These are phyloP conservation scores for Sinocyclocheilus anophthalmus DNA, from an alignment of 2,113 vertebrate species.

Conservation along the genomic window DNA sequence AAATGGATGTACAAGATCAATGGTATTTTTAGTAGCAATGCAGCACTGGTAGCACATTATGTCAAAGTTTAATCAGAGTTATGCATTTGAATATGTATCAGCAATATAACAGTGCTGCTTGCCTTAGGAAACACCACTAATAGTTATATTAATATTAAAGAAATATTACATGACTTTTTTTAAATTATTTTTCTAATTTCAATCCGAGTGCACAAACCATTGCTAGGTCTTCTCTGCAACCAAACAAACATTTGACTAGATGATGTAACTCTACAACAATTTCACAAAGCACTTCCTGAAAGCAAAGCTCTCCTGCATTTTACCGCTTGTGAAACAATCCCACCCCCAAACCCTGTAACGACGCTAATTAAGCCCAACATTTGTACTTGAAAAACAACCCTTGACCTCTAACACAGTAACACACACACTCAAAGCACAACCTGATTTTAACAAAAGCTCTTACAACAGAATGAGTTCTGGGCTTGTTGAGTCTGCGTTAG, in stretches of 20 bases:
- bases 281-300: constrained; percentile 31
- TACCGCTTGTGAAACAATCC: constrained; percentile 6
- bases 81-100: background rate
- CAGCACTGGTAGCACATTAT: too few species aligned
- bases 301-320: constrained; percentile 26
- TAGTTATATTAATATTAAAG: background rate
- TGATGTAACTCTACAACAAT: background rate
- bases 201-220: background rate
- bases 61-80: background rate
- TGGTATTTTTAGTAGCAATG: background rate
- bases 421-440: constrained; percentile 21
- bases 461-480: background rate
- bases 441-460: background rate
- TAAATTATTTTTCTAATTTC: background rate
- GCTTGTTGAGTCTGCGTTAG: background rate
- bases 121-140: background rate
- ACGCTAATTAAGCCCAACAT: constrained; percentile 21
- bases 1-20: background rate
- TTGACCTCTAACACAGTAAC: constrained; percentile 15
- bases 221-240: background rate
- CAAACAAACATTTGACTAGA: constrained; percentile 14
- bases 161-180: background rate
- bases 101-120: background rate
- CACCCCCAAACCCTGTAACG: constrained; percentile 9
- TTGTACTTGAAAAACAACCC: constrained; percentile 22